These are phyloP conservation scores for Porphyrio hochstetteri DNA, from an alignment of 2,113 vertebrate species.

Conservation along the genomic window DNA sequence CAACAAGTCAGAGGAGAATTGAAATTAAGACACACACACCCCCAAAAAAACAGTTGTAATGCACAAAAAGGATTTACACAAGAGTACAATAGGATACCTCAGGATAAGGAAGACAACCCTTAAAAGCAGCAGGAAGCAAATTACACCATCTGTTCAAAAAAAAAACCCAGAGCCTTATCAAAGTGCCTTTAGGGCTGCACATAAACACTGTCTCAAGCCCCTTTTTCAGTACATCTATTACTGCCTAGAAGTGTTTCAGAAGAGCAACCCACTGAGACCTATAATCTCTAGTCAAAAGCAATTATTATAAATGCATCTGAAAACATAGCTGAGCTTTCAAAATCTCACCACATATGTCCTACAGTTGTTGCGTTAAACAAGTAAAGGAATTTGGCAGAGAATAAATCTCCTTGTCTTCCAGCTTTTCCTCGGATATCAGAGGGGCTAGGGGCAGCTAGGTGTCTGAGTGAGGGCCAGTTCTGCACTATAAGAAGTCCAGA, in stretches of 20 bases:
- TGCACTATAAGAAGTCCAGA: too few species aligned
- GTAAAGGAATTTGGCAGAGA: too few species aligned
- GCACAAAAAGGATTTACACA: not conserved
- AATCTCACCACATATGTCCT: not conserved
- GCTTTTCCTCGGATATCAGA: too few species aligned
- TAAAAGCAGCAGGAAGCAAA: constrained; percentile 25
- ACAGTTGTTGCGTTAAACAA: too few species aligned
- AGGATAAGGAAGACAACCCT: not conserved
- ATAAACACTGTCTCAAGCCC: constrained; percentile 14
- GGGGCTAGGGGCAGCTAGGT: too few species aligned
- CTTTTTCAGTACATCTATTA: not conserved
- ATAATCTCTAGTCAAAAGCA: not conserved
- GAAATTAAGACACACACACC: not conserved
- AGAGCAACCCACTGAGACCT: not conserved
- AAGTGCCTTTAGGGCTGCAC: not conserved
- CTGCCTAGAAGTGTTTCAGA: constrained; percentile 12
- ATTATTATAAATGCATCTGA: not conserved
- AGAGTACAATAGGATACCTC: not conserved
- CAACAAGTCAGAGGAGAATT: not conserved
- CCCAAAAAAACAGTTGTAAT: not conserved
- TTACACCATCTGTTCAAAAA: constrained; percentile 6
- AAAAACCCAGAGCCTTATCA: not conserved
- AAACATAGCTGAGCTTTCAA: constrained; percentile 6
- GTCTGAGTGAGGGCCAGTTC: too few species aligned
- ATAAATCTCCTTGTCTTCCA: too few species aligned